Evolutionary conservation across 2,113 vertebrate genomes (phyloP).

Genomic region (Thunnus thynnus): DNA sequence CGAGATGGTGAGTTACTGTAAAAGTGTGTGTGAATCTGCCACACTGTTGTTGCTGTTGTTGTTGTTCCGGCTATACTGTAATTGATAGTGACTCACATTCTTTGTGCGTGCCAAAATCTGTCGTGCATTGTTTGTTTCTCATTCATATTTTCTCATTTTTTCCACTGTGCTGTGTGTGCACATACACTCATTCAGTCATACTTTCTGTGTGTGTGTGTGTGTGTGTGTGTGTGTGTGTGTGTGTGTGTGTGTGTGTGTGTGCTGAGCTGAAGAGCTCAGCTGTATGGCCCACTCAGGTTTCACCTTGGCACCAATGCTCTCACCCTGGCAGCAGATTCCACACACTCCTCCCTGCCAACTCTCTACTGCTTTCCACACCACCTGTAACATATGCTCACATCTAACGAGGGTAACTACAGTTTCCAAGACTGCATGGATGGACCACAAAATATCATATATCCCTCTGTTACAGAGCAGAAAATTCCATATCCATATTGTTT

Average conservation of each 20-base stretch:
- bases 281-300: constrained; percentile 74
- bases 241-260: constrained; percentile 33
- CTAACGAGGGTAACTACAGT: constrained; percentile 69
- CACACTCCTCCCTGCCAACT: constrained; percentile 59
- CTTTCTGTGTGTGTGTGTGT: constrained; percentile 23
- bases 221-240: constrained; percentile 37
- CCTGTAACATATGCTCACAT: constrained; percentile 81
- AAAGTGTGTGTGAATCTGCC: constrained; percentile 43
- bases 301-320: constrained; percentile 73
- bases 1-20: constrained; percentile 66
- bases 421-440: constrained; percentile 60
- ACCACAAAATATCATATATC: constrained; percentile 68
- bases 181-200: constrained; percentile 49
- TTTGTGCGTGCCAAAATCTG: constrained; percentile 31
- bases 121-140: constrained; percentile 50
- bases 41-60: constrained; percentile 24
- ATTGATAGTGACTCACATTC: constrained; percentile 53
- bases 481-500: constrained; percentile 51
- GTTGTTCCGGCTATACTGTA: constrained; percentile 14
- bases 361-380: constrained; percentile 75
- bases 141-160: constrained; percentile 57
- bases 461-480: constrained; percentile 43
- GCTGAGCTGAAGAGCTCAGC: constrained; percentile 61
- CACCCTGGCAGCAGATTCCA: constrained; percentile 74
- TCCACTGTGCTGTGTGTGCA: constrained; percentile 23